Evolutionary conservation across 2,113 vertebrate species (phyloP).

Genomic region (Tangachromis dhanisi): DNA sequence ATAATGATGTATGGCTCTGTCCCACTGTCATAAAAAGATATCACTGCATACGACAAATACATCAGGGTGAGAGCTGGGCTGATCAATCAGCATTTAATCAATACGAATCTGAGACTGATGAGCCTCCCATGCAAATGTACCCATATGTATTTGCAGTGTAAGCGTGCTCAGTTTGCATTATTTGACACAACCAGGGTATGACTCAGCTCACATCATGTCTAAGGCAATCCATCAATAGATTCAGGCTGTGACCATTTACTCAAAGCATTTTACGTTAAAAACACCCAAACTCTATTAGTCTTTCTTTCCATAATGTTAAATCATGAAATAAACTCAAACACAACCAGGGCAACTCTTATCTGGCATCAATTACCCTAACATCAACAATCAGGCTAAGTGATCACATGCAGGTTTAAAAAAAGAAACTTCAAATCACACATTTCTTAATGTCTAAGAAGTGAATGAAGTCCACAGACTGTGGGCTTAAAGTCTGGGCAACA

Average conservation of each 20-base stretch:
- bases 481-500: not conserved
- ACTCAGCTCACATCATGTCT: not conserved
- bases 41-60: not conserved
- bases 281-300: not conserved
- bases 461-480: not conserved
- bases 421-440: not conserved
- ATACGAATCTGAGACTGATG: not conserved
- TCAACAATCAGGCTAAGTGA: not conserved
- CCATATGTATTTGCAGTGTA: not conserved
- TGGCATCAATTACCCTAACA: not conserved
- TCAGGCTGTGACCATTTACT: not conserved
- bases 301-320: not conserved
- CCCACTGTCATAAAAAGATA: not conserved
- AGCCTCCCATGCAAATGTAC: not conserved
- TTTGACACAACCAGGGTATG: not conserved
- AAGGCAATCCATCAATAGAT: not conserved
- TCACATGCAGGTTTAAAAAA: not conserved
- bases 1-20: not conserved
- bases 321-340: not conserved
- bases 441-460: not conserved
- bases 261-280: not conserved
- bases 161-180: not conserved
- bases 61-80: not conserved
- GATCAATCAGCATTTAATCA: not conserved
- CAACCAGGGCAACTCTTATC: not conserved